Conservation (phyloP, 2,113 vertebrate genomes). For the Lontra canadensis region DNA sequence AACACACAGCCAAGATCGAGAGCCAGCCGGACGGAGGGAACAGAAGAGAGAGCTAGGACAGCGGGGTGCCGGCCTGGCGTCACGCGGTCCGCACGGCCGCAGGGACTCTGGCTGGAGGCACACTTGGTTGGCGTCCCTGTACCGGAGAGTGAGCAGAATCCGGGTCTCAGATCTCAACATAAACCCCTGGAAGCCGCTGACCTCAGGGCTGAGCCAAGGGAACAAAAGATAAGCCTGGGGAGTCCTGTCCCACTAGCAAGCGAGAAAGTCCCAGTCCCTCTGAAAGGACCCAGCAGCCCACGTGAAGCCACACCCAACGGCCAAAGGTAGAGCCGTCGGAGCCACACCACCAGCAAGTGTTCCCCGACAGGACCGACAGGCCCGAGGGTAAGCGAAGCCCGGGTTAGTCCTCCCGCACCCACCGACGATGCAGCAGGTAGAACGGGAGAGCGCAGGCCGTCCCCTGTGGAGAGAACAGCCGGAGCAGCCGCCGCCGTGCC, state of each 20-base stretch:
- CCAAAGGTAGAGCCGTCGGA: background rate
- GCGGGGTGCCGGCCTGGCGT: background rate
- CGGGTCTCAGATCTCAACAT: background rate
- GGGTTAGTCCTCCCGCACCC: background rate
- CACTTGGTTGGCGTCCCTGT: background rate
- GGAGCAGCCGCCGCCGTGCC: too few species aligned
- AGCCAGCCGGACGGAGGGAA: background rate
- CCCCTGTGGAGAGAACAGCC: rapidly evolving
- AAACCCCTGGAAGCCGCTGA: background rate
- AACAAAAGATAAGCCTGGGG: background rate
- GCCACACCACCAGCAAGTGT: rapidly evolving
- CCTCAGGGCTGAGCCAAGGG: background rate
- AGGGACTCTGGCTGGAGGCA: background rate
- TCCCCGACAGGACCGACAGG: rapidly evolving
- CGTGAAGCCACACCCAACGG: background rate
- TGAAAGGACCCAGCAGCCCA: background rate
- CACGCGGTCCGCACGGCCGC: background rate
- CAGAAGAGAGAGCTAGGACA: background rate
- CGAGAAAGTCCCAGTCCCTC: rapidly evolving
- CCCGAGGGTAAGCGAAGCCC: rapidly evolving
- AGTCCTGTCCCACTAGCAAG: rapidly evolving
- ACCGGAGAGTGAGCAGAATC: background rate
- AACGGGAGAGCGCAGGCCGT: rapidly evolving
- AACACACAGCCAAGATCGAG: rapidly evolving
- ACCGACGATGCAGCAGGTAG: background rate